A percentile compares a stretch with the other conserved stretches of the same genome.
These are phyloP conservation scores for Synodontis membranacea DNA, from an alignment of 2,113 vertebrate genomes.

Conservation along the genomic window DNA sequence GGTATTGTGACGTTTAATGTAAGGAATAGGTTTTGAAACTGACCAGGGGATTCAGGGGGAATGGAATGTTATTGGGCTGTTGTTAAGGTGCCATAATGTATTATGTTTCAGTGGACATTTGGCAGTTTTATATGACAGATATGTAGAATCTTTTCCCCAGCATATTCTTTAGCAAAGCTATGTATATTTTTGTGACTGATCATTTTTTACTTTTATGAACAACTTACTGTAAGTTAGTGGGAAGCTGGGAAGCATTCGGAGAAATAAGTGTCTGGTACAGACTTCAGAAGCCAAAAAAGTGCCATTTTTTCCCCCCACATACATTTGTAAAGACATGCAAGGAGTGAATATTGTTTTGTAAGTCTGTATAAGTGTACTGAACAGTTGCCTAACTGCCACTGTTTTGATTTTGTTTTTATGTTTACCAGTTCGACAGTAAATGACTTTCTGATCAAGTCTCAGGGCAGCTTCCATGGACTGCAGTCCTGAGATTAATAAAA, in stretches of 20 bases:
- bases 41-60: slow-evolving; percentile 9
- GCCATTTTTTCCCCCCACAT: slow-evolving; percentile 65
- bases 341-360: slow-evolving; percentile 9
- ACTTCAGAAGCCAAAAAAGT: slow-evolving; percentile 37
- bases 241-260: slow-evolving; percentile 13
- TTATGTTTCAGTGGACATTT: neutral
- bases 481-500: slow-evolving; percentile 77
- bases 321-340: slow-evolving; percentile 50
- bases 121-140: neutral
- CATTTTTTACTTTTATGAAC: slow-evolving; percentile 1
- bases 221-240: neutral
- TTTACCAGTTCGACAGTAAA: slow-evolving; percentile 55
- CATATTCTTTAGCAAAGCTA: neutral
- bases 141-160: neutral
- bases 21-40: neutral
- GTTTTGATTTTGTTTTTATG: slow-evolving; percentile 57
- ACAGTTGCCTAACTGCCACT: slow-evolving; percentile 22
- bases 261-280: neutral
- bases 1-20: slow-evolving; percentile 18
- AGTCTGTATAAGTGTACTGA: slow-evolving; percentile 64
- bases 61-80: neutral
- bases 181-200: slow-evolving; percentile 8
- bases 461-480: slow-evolving; percentile 70
- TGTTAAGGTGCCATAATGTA: slow-evolving; percentile 27
- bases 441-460: slow-evolving; percentile 66